Conservation (phyloP, 1,140 invertebrate species). For the Cyrtorhinus lividipennis region DNA sequence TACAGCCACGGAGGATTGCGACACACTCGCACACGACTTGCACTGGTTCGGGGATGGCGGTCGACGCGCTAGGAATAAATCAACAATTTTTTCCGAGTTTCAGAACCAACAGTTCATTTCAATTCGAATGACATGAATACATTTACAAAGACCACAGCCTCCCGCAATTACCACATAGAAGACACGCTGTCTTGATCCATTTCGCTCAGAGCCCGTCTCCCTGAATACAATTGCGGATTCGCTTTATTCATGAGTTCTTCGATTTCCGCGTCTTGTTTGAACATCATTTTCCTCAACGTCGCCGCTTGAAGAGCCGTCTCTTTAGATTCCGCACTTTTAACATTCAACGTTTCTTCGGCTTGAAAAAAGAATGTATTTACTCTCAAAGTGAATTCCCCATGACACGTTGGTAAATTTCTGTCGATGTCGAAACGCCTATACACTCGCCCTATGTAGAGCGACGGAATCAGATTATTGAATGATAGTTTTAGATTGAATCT, state of each 20-base stretch:
- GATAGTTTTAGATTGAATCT: too few species aligned
- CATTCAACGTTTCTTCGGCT: background rate
- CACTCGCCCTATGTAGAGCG: too few species aligned
- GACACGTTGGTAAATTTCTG: too few species aligned
- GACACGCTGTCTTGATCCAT: background rate
- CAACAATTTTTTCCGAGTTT: too few species aligned
- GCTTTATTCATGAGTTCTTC: constrained; percentile 50
- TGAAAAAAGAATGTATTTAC: too few species aligned
- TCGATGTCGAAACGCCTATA: too few species aligned
- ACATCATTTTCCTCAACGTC: constrained; percentile 35
- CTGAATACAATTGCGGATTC: constrained; percentile 32
- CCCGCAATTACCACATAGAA: constrained; percentile 42
- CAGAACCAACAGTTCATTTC: too few species aligned
- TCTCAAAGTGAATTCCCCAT: too few species aligned
- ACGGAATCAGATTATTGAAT: too few species aligned
- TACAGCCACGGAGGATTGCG: constrained; percentile 59
- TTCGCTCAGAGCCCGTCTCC: background rate
- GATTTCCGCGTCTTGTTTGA: constrained; percentile 58
- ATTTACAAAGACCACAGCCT: too few species aligned
- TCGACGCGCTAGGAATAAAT: constrained; percentile 36
- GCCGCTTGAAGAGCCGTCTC: background rate
- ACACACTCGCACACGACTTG: constrained; percentile 77
- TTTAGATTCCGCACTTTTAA: background rate
- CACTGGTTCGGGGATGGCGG: constrained; percentile 75
- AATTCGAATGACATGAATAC: too few species aligned